A percentile compares a stretch with the other conserved stretches of the same genome.
phyloP scores from a whole-genome alignment of 92 coral and sea anemone species.

The Hydrozoanthus gracilis region DNA sequence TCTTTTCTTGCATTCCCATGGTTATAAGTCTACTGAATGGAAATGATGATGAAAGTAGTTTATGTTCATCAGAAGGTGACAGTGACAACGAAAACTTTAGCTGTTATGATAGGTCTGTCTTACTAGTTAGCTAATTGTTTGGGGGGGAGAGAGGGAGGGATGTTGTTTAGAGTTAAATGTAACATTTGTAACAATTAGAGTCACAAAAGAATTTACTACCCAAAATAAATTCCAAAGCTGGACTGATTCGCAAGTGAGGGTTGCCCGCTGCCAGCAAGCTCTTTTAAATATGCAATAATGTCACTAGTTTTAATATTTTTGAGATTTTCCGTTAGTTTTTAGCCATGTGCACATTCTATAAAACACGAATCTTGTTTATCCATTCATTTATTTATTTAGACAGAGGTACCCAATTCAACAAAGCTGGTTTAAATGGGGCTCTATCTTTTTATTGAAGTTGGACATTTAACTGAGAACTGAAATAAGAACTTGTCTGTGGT shows the following conservation, averaged over 20 bases:
- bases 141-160: background rate
- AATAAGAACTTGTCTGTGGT: no score
- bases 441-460: background rate
- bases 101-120: background rate
- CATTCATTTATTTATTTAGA: background rate
- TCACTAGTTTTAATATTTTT: background rate
- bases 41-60: background rate
- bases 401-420: background rate
- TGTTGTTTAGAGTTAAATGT: background rate
- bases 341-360: background rate
- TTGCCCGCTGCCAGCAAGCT: background rate
- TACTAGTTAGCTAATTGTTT: background rate
- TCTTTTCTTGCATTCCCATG: background rate
- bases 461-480: no score
- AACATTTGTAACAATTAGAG: background rate
- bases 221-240: background rate
- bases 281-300: background rate
- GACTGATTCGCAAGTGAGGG: background rate
- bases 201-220: background rate
- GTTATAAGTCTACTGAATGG: background rate
- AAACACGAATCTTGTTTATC: background rate
- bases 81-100: background rate
- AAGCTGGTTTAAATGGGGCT: background rate
- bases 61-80: background rate
- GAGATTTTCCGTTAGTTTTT: background rate